A percentile compares a stretch with the other conserved stretches of the same genome.
These are phyloP conservation scores for Metallyticus violacea DNA, from an alignment of 2,888 invertebrate genomes.

Conservation along the genomic window DNA sequence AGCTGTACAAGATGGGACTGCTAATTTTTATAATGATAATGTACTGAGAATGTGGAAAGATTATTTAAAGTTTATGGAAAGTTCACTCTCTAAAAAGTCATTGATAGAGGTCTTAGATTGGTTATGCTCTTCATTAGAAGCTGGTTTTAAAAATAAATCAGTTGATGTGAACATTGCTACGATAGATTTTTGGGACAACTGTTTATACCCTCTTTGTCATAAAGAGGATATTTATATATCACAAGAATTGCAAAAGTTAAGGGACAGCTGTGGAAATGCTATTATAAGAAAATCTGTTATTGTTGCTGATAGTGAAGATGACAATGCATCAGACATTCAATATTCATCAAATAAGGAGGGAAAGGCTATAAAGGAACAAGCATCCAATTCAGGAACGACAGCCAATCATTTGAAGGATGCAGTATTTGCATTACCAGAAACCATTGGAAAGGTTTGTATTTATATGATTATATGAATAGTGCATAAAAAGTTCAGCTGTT, in stretches of 20 bases:
- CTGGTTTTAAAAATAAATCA: not conserved
- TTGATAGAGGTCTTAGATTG: not conserved
- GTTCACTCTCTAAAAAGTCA: not conserved
- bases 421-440: not conserved
- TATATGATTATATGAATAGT: not conserved
- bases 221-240: not conserved
- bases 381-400: not conserved
- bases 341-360: no score
- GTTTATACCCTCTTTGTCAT: not conserved
- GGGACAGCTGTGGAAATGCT: not conserved
- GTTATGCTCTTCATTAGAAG: not conserved
- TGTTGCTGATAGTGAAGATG: not conserved
- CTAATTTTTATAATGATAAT: not conserved
- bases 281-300: not conserved
- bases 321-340: not conserved
- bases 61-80: not conserved
- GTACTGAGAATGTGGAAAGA: not conserved
- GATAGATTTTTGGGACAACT: not conserved
- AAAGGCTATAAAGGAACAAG: not conserved
- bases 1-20: not conserved
- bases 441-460: not conserved
- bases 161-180: not conserved
- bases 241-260: not conserved
- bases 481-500: no score
- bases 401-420: not conserved